Evolutionary conservation across 2,797 vertebrate genomes (phyloP).

Genomic region (Mus caroli): DNA sequence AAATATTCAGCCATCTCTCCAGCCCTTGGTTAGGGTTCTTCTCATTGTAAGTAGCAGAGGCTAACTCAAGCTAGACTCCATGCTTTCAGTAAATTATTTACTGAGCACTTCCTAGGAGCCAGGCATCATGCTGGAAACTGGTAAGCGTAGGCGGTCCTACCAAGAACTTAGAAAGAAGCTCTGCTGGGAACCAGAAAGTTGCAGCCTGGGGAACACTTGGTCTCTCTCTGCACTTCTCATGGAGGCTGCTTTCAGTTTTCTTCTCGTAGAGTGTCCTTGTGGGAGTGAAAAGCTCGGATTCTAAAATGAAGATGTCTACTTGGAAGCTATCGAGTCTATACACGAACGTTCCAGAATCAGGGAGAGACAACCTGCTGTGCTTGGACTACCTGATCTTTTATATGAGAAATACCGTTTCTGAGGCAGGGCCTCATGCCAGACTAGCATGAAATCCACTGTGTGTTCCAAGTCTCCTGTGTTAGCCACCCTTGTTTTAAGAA

Average conservation of each 20-base stretch:
- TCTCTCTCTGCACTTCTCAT: background rate
- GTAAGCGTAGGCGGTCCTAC: background rate
- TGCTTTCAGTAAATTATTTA: background rate
- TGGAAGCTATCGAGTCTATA: background rate
- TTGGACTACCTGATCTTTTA: background rate
- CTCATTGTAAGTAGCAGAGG: slow-evolving; percentile 29
- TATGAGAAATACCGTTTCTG: background rate
- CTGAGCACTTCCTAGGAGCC: slow-evolving; percentile 18
- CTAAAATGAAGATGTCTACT: background rate
- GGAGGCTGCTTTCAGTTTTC: slow-evolving; percentile 21
- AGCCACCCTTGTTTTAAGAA: slow-evolving; percentile 19
- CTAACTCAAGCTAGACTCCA: slow-evolving; percentile 8
- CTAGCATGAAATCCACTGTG: background rate
- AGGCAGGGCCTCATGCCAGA: background rate
- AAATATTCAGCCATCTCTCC: background rate
- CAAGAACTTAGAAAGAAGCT: slow-evolving; percentile 36
- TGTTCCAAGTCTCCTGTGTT: background rate
- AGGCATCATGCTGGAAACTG: slow-evolving; percentile 6
- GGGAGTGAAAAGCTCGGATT: background rate
- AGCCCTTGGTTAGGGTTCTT: background rate
- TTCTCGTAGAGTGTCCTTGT: slow-evolving; percentile 8
- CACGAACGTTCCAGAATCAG: background rate
- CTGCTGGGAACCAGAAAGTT: slow-evolving; percentile 12
- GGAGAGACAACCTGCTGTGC: background rate
- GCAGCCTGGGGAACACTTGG: background rate